Evolutionary conservation across 2,797 vertebrate species (phyloP), one percentile per base, ranked within the genome.

Genomic region (Buceros bicornis): DNA sequence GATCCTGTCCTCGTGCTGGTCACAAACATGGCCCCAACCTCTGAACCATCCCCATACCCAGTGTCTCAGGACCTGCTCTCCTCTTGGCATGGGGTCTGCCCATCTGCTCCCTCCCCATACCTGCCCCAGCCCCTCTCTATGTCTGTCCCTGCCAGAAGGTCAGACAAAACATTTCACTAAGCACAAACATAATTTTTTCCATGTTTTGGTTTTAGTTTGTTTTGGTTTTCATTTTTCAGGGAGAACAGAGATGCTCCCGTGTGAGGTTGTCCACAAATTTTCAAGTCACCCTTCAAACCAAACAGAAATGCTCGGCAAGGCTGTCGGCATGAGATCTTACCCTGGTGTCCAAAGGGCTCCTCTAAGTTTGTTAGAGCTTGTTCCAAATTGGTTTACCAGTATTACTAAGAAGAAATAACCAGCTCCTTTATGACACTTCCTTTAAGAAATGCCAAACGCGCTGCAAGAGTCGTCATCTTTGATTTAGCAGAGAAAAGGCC

Each of bases 401-500:
- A 15, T 50, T 60, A 8, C 4, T 37, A 28, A 20, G 48, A 48
- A 45, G 57, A 62, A 85, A 82, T 16, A 85, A 43, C 8, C 60
- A 74, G 26, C 31, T 94, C 42, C 43, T 62, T n/a, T 40, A 64
- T 4, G 20, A 21, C 8, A 20, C 28, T 69, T 76, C 54, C 40
- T 45, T 24, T 3, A 72, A 58, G 33, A 48, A 90, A 86, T 50
- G 76, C 76, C 79, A 78, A 71, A 85, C 64, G 87, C 0, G 5
- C 56, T 82, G 54, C 51, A 58, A 70, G 78, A 76, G 25, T 51
- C 3, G 0, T 66, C 71, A 50, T 37, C 76, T 83, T 37, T 74
- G 73, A 93, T 71, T 85, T 86, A 64, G 61, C 60, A 83, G 64
- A 62, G 48, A 65, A 84, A 82, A 84, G 67, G 31, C 22, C 53